Base-by-base conservation (phyloP, 2,888 invertebrate species). In the Drosophila hamatofila region DNA sequence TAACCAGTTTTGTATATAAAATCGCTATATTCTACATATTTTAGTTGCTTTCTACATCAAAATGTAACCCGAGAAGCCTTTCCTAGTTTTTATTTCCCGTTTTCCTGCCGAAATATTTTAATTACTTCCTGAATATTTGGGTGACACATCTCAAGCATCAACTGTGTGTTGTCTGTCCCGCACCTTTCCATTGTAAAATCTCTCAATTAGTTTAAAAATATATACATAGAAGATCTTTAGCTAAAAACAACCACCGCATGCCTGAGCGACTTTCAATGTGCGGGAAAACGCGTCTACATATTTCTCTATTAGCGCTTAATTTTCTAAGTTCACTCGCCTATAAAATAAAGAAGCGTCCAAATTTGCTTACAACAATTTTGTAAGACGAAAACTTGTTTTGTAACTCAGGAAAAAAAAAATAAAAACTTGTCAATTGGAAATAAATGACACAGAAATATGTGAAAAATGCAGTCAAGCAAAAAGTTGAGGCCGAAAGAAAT, bases 231-330 rank as follows among this genome's bases (percentile, higher is more conserved):
- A 30, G 69, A 69, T 69, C 61, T 68, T 18, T 41, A 23, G 41
- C n/a, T 11, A 12, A 54, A 70, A 77, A 59, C 75, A 42, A 80
- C 77, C 77, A 80, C 75, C 80, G 37, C 35, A 67, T 64, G 79
- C 60, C 46, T 58, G 54, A 75, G 23, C 51, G 66, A 54, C 23
- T 71, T 49, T 25, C 27, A 23, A 16, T 1, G 12, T 35, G 18
- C 23, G 54, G 62, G 69, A 56, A 77, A 79, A 66, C 62, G 65
- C 37, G 62, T 52, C 25, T 39, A n/a, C n/a, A n/a, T n/a, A 54
- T 70, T 66, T 56, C 37, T 39, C 23, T 42, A 64, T 75, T 64
- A 71, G 27, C 46, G 59, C 63, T 52, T 58, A 39, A 62, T 69
- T 71, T 57, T 42, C 49, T 37, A 27, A 33, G 1, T 25, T 48